Conservation (phyloP, 2,888 invertebrate species). For the Hypercompe scribonia region DNA sequence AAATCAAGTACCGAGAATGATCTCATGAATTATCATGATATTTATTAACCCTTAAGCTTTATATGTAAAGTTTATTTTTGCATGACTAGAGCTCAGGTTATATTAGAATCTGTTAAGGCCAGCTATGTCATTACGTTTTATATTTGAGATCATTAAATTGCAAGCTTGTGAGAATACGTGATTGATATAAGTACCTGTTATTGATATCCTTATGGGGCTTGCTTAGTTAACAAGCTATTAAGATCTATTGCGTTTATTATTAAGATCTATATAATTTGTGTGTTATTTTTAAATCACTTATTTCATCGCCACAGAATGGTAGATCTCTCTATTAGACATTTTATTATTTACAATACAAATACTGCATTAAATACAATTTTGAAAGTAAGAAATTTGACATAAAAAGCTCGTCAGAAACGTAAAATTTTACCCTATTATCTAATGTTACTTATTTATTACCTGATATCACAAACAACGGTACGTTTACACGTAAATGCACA, state of each 20-base stretch:
- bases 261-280: no score
- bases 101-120: slow-evolving; percentile 66
- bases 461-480: no score
- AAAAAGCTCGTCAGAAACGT: not conserved
- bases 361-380: not conserved
- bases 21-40: slow-evolving; percentile 70
- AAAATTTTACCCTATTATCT: not conserved
- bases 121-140: slow-evolving; percentile 77
- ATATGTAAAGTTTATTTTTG: slow-evolving; percentile 55
- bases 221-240: slow-evolving; percentile 31
- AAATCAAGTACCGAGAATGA: slow-evolving; percentile 83
- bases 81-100: slow-evolving; percentile 37
- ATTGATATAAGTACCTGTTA: slow-evolving; percentile 68
- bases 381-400: not conserved
- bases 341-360: not conserved
- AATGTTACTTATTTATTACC: no score
- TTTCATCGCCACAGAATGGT: not conserved
- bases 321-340: not conserved
- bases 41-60: slow-evolving; percentile 53
- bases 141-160: slow-evolving; percentile 80
- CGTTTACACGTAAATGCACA: no score
- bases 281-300: not conserved
- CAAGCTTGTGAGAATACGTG: slow-evolving; percentile 63
- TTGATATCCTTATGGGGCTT: slow-evolving; percentile 51
- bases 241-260: slow-evolving; percentile 12